Evolutionary conservation across 1,140 invertebrate species (phyloP).

Genomic region (Drosophila pandora): DNA sequence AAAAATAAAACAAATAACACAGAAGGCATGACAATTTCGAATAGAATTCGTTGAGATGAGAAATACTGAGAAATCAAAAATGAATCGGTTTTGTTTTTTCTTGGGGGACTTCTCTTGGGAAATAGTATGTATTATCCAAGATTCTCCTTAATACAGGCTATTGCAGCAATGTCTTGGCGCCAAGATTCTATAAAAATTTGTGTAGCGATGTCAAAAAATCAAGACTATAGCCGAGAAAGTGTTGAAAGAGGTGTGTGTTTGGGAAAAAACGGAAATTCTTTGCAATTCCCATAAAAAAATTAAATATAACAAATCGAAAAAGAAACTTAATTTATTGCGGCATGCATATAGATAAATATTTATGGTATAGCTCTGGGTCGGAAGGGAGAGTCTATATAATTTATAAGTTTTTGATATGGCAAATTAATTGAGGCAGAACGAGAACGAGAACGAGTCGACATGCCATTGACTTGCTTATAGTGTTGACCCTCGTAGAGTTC

Average conservation of each 20-base stretch:
- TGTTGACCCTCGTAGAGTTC: conserved; percentile 80
- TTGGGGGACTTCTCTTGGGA: conserved; percentile 17
- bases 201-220: conserved; percentile 54
- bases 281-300: conserved; percentile 37
- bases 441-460: conserved; percentile 21
- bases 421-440: conserved; percentile 61
- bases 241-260: conserved; percentile 54
- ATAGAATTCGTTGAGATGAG: conserved; percentile 38
- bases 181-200: conserved; percentile 68
- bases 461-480: conserved; percentile 79
- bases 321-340: conserved; percentile 48
- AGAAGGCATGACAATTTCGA: no score
- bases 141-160: conserved; percentile 24
- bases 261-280: conserved; percentile 67
- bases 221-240: conserved; percentile 36
- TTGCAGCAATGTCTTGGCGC: conserved; percentile 73
- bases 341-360: conserved; percentile 60
- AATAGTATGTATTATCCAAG: neutral
- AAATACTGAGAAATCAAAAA: conserved; percentile 57
- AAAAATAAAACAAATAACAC: conserved; percentile 35
- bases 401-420: conserved; percentile 70
- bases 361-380: conserved; percentile 17
- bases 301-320: conserved; percentile 41
- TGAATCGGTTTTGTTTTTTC: conserved; percentile 43
- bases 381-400: conserved; percentile 47